A percentile compares a stretch with the other conserved stretches of the same genome.
phyloP scores from a whole-genome alignment of 1,140 invertebrate species.

The Phymastichus coffea region DNA sequence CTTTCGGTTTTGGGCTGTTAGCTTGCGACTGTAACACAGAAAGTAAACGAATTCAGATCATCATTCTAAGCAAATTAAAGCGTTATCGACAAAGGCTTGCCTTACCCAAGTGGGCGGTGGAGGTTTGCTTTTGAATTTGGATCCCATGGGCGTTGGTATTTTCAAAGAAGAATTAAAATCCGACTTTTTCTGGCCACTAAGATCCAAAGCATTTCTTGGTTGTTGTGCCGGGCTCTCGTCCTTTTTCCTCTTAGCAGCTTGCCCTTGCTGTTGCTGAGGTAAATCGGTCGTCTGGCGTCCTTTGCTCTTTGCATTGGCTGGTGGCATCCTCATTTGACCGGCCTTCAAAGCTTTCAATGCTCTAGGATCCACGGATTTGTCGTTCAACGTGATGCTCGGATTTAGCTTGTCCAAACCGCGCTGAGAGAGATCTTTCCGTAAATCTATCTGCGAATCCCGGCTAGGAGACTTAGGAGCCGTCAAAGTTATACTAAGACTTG shows the following conservation, averaged over 20 bases:
- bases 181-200: conserved; percentile 39
- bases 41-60: too few species aligned
- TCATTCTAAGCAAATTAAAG: too few species aligned
- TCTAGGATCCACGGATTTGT: conserved; percentile 39
- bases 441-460: neutral
- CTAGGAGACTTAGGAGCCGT: conserved; percentile 43
- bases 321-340: conserved; percentile 37
- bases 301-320: neutral
- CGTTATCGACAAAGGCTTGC: too few species aligned
- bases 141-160: conserved; percentile 39
- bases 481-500: conserved; percentile 49
- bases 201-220: conserved; percentile 39
- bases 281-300: neutral
- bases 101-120: conserved; percentile 18
- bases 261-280: neutral
- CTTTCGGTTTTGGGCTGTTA: conserved; percentile 19
- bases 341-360: conserved; percentile 42
- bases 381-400: conserved; percentile 44
- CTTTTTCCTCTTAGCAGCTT: conserved; percentile 23
- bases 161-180: conserved; percentile 38
- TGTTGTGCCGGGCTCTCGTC: conserved; percentile 19
- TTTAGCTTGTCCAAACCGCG: conserved; percentile 36
- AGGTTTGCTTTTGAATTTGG: conserved; percentile 35
- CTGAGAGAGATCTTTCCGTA: conserved; percentile 20
- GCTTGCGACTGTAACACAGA: neutral